These are phyloP conservation scores for Sciurus carolinensis DNA, from an alignment of 2,797 vertebrate genomes.

Conservation along the genomic window DNA sequence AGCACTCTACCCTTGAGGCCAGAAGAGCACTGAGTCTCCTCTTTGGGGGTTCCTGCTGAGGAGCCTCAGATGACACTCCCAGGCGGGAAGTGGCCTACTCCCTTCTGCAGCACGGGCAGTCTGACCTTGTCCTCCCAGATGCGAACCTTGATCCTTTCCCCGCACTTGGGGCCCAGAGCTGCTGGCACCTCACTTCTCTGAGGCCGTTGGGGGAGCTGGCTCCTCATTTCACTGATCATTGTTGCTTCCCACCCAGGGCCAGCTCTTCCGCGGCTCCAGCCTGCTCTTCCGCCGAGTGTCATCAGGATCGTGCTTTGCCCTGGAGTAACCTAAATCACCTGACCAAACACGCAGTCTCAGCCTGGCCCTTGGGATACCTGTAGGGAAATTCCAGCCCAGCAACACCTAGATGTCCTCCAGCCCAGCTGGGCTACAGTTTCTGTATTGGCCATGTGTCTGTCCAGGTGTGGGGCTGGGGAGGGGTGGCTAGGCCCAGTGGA, in stretches of 20 bases:
- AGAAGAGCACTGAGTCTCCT: not conserved
- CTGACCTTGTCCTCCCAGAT: not conserved
- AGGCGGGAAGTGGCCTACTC: not conserved
- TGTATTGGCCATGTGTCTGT: slow-evolving; percentile 61
- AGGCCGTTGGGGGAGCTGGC: not conserved
- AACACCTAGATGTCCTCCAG: not conserved
- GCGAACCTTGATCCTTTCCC: no score
- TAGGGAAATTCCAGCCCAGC: slow-evolving; percentile 7
- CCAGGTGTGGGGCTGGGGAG: not conserved
- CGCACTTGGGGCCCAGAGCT: not conserved
- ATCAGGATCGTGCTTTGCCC: slow-evolving; percentile 83
- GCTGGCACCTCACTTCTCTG: no score
- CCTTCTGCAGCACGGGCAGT: not conserved
- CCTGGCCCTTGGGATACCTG: slow-evolving; percentile 48
- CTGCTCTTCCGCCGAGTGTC: slow-evolving; percentile 94
- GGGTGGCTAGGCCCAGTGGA: not conserved
- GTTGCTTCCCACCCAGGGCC: slow-evolving; percentile 88
- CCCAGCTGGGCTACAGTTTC: slow-evolving; percentile 20
- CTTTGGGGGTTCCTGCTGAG: not conserved
- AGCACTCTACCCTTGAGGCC: not conserved
- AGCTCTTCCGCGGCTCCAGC: slow-evolving; percentile 95
- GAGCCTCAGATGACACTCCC: not conserved
- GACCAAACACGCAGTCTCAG: not conserved
- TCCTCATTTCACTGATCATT: not conserved
- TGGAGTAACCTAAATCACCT: slow-evolving; percentile 83